Evolutionary conservation across 2,113 vertebrate genomes (phyloP), one percentile per base, ranked within the genome.

Genomic region (Zapornia atra): DNA sequence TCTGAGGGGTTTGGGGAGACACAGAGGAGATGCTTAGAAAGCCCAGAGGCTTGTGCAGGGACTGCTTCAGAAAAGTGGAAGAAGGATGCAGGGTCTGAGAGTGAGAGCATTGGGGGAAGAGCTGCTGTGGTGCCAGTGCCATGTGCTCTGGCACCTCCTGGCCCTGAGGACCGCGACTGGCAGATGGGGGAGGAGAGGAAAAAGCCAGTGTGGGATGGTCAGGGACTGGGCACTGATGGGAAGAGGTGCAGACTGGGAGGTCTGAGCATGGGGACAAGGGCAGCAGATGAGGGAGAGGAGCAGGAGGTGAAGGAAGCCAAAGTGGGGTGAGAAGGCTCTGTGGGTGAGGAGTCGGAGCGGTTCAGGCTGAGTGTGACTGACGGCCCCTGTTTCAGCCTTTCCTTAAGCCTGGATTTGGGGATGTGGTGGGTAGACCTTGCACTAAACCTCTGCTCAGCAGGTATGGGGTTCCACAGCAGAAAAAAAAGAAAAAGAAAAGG

Each of bases 111-210:
- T 29, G 50, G 25, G 36, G 36, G 34, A 44, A 40, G 24, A 10
- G 16, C 34, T 19, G 57, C 17, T 0, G 0, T 15, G 28, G 19
- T 36, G 36, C 20, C 0, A 1, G 48, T 50, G 76, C 46, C 40
- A 29, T 20, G 15, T 12, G 59, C 57, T 36, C 21, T 38, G 25
- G 20, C 57, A 56, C 31, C 40, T 70, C 19, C 51, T 34, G 51
- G 16, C 15, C 44, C 10, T 12, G 3, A 6, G 38, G n/a, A 36
- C 5, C 24, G n/a, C 36, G 40, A 38, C 31, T 54, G 54, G 10
- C 16, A 51, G 66, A 5, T 7, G 2, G 14, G 14, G 48, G 44
- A 65, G 68, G 28, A 86, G 59, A 78, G 46, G 48, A 31, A 40
- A 68, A 40, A 68, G 48, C 42, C 57, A 28, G 15, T 6, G 15